A percentile compares a stretch with the other conserved stretches of the same genome.
These are phyloP conservation scores for Pasiphila rectangulata DNA, from an alignment of 2,888 invertebrate genomes.

Conservation along the genomic window DNA sequence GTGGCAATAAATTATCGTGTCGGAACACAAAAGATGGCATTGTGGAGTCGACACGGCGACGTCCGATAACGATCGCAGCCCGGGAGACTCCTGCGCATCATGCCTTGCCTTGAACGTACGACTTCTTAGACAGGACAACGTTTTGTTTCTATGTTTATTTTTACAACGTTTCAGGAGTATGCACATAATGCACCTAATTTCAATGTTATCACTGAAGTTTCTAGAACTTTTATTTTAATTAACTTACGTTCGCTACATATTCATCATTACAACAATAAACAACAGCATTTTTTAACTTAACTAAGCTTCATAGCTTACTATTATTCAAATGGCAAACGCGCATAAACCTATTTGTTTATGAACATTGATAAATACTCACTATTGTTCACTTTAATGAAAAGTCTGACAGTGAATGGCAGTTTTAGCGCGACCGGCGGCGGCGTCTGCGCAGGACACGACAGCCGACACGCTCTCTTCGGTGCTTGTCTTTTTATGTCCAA, in stretches of 20 bases:
- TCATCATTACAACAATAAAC: too few relatives aligned
- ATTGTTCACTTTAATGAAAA: slow-evolving; percentile 27
- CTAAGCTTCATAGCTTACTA: too few relatives aligned
- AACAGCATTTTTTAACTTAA: too few relatives aligned
- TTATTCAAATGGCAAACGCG: not conserved
- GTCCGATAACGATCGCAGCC: slow-evolving; percentile 66
- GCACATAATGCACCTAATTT: too few relatives aligned
- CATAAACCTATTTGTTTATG: slow-evolving; percentile 15
- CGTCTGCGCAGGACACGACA: slow-evolving; percentile 49
- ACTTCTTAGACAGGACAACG: slow-evolving; percentile 24
- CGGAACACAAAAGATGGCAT: slow-evolving; percentile 76
- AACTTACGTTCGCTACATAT: too few relatives aligned
- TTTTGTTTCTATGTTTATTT: slow-evolving; percentile 23
- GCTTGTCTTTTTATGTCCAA: slow-evolving; percentile 73
- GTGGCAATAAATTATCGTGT: slow-evolving; percentile 74
- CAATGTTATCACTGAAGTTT: too few relatives aligned
- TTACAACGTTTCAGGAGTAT: slow-evolving; percentile 5
- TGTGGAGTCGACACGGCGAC: slow-evolving; percentile 72
- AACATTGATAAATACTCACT: slow-evolving; percentile 35
- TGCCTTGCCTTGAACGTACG: slow-evolving; percentile 28
- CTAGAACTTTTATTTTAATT: too few relatives aligned
- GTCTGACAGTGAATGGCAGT: slow-evolving; percentile 44
- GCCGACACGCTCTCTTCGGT: slow-evolving; percentile 61
- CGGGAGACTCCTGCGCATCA: slow-evolving; percentile 35
- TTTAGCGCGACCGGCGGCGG: slow-evolving; percentile 42